Evolutionary conservation across 2,888 invertebrate species (phyloP).

Genomic region (Platycheirus albimanus): DNA sequence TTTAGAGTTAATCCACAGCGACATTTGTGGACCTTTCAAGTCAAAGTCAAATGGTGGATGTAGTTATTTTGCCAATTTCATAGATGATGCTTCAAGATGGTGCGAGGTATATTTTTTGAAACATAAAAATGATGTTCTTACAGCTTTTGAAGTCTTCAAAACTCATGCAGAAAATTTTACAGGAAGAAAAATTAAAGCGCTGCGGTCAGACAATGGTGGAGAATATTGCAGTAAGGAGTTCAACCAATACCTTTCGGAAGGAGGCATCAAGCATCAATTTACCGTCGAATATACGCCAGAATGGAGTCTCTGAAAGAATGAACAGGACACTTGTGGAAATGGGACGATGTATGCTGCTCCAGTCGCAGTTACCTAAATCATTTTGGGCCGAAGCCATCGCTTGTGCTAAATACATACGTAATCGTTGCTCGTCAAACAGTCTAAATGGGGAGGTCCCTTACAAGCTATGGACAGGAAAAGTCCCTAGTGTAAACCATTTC

Average conservation of each 20-base stretch:
- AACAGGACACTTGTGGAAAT: constrained; percentile 25
- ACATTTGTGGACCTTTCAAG: constrained; percentile 6
- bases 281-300: constrained; percentile 8
- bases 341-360: background rate
- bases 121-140: background rate
- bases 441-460: constrained; percentile 2
- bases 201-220: background rate
- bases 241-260: background rate
- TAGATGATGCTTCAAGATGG: constrained; percentile 17
- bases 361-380: background rate
- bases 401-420: constrained; percentile 27
- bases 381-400: constrained; percentile 25
- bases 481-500: background rate
- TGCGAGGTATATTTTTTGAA: constrained; percentile 11
- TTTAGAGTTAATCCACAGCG: background rate
- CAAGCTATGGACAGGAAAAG: constrained; percentile 7
- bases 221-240: constrained; percentile 3
- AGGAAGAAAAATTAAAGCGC: constrained; percentile 2
- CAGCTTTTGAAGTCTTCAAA: constrained; percentile 8
- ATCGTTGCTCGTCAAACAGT: constrained; percentile 17
- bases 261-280: constrained; percentile 8
- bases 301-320: constrained; percentile 6
- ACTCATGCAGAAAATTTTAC: constrained; percentile 18
- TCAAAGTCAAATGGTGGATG: constrained; percentile 10
- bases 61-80: constrained; percentile 16